phyloP scores from a whole-genome alignment of 1,140 invertebrate species.

The Cryptotermes secundus region DNA sequence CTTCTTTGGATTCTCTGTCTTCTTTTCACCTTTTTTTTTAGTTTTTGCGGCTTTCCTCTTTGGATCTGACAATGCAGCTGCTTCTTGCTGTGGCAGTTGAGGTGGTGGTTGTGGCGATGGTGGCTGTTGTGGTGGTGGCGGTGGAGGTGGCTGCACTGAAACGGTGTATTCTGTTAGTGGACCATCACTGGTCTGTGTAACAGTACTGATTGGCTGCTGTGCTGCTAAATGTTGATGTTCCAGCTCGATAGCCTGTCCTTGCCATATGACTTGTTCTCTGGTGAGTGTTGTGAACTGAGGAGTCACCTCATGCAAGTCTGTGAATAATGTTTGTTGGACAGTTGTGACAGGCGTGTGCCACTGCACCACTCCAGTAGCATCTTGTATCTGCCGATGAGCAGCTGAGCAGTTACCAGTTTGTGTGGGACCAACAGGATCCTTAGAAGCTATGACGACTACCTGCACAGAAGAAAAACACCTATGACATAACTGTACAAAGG shows the following conservation, averaged over 20 bases:
- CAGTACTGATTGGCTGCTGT: slow-evolving; percentile 34
- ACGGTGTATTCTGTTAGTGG: slow-evolving; percentile 33
- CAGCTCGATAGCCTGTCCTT: slow-evolving; percentile 59
- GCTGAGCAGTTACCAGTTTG: neutral
- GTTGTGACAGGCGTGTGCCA: slow-evolving; percentile 58
- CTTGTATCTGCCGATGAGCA: neutral
- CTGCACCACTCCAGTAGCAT: slow-evolving; percentile 45
- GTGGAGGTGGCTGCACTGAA: neutral
- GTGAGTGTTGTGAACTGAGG: slow-evolving; percentile 35
- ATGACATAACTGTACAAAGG: no score
- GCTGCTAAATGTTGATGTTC: slow-evolving; percentile 45
- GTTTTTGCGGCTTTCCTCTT: neutral
- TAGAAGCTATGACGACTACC: slow-evolving; percentile 26
- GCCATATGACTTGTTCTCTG: slow-evolving; percentile 56
- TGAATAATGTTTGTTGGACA: slow-evolving; percentile 44
- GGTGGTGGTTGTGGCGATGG: neutral
- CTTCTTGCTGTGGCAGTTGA: neutral
- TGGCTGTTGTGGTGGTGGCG: neutral
- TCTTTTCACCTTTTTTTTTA: slow-evolving; percentile 25
- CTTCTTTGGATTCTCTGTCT: slow-evolving; percentile 44
- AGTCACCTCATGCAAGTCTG: slow-evolving; percentile 42
- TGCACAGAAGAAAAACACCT: neutral
- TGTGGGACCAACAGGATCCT: neutral
- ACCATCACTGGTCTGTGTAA: slow-evolving; percentile 44
- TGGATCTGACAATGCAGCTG: neutral